Conservation (phyloP, 2,113 vertebrate genomes). For the Xiphorhynchus elegans region DNA sequence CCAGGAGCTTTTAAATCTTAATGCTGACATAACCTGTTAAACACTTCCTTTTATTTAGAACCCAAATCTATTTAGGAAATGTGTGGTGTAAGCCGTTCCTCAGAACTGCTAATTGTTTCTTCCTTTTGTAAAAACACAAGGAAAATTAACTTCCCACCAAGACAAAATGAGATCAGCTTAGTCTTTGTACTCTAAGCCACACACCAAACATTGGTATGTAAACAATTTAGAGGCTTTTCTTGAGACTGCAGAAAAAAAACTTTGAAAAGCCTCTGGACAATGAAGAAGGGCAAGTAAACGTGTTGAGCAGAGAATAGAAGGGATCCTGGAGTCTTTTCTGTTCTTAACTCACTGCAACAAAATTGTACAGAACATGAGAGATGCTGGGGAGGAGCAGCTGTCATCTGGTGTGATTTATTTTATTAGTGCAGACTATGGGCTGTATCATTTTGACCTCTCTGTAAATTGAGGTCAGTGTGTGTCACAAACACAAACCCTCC, state of each 20-base stretch:
- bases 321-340: background rate
- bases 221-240: conserved; percentile 32
- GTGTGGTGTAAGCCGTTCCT: background rate
- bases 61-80: conserved; percentile 22
- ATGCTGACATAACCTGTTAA: conserved; percentile 25
- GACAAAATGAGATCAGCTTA: conserved; percentile 8
- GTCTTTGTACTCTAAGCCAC: conserved; percentile 47
- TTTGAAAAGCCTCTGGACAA: background rate
- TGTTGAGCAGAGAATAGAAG: background rate
- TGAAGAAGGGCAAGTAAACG: background rate
- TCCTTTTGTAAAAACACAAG: conserved; percentile 29
- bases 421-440: conserved; percentile 14
- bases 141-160: conserved; percentile 43
- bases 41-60: conserved; percentile 22
- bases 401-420: conserved; percentile 64
- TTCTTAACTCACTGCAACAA: background rate
- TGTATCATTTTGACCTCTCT: conserved; percentile 65
- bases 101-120: conserved; percentile 27
- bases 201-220: conserved; percentile 17
- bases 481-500: conserved; percentile 58
- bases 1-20: background rate
- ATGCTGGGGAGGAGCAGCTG: conserved; percentile 59
- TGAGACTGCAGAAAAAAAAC: background rate
- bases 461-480: conserved; percentile 74
- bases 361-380: conserved; percentile 23